Evolutionary conservation across 2,888 invertebrate species (phyloP).

Genomic region (Aspidiotus destructor): DNA sequence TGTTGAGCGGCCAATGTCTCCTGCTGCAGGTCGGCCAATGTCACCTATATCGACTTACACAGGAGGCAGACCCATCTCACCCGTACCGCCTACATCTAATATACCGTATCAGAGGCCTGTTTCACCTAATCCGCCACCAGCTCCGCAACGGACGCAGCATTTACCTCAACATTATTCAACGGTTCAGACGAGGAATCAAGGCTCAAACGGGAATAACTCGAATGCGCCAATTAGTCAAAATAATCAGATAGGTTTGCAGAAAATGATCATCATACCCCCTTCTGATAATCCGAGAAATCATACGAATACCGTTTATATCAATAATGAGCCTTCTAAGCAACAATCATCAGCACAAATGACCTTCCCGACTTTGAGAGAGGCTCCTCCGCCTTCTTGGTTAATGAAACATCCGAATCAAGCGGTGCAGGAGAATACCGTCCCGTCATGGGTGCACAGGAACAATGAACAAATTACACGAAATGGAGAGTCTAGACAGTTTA

Average conservation of each 20-base stretch:
- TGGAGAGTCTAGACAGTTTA: too few relatives aligned
- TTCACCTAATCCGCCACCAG: conserved; percentile 31
- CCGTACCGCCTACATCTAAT: not conserved
- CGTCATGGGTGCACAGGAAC: conserved; percentile 31
- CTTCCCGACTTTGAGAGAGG: conserved; percentile 36
- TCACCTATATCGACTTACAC: not conserved
- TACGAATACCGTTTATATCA: conserved; percentile 39
- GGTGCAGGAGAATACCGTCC: conserved; percentile 36
- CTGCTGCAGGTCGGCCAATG: not conserved
- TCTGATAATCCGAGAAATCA: conserved; percentile 36
- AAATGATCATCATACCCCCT: conserved; percentile 36
- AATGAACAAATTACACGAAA: not conserved
- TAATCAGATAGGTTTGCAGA: not conserved
- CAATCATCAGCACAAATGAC: conserved; percentile 3
- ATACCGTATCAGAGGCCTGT: not conserved
- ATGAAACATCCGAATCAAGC: conserved; percentile 40
- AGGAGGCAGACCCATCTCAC: not conserved
- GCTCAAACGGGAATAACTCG: not conserved
- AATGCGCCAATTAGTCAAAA: not conserved
- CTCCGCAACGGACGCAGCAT: conserved; percentile 34
- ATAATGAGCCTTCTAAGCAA: conserved; percentile 33
- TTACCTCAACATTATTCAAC: conserved; percentile 19
- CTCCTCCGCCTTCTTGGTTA: conserved; percentile 38
- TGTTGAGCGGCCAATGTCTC: not conserved
- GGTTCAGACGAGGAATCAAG: not conserved